Evolutionary conservation across 2,797 vertebrate species (phyloP).

Genomic region (Xenopus petersii): DNA sequence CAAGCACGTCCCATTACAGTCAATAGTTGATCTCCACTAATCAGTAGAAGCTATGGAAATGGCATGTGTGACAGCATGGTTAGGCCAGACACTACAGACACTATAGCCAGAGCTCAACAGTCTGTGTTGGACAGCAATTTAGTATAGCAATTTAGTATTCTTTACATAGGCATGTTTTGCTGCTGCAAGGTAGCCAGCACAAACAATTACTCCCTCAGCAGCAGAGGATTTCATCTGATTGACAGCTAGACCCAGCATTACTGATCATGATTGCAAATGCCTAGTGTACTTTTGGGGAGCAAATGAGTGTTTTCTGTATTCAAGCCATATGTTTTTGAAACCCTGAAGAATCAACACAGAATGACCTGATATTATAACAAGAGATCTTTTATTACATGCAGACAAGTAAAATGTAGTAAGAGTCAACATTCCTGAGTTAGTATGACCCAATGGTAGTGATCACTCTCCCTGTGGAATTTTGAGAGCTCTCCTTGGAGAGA

Average conservation of each 20-base stretch:
- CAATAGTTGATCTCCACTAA: too few relatives aligned
- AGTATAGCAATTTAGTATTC: too few relatives aligned
- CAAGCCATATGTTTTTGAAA: constrained; percentile 8
- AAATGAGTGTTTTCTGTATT: constrained; percentile 19
- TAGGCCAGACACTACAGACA: too few relatives aligned
- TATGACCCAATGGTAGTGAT: constrained; percentile 36
- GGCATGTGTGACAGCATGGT: too few relatives aligned
- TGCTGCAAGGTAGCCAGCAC: too few relatives aligned
- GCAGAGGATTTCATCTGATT: constrained; percentile 1
- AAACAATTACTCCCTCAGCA: not conserved
- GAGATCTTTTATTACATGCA: constrained; percentile 39
- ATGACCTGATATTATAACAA: constrained; percentile 43
- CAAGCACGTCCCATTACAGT: too few relatives aligned
- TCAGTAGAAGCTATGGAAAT: too few relatives aligned
- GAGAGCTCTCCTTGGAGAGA: constrained; percentile 44
- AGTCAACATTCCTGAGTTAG: constrained; percentile 18
- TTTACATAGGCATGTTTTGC: too few relatives aligned
- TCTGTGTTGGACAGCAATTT: too few relatives aligned
- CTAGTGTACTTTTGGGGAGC: constrained; percentile 7
- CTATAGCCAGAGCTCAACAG: too few relatives aligned
- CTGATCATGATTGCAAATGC: constrained; percentile 8
- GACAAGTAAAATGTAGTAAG: constrained; percentile 33
- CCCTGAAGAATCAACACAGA: constrained; percentile 17
- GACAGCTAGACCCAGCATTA: constrained; percentile 16
- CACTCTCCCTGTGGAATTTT: constrained; percentile 28